Percentiles rank a stretch among this genome's conserved stretches.
Conservation (phyloP, 1,140 invertebrate genomes). For the Hyposmocoma kahamanoa region DNA sequence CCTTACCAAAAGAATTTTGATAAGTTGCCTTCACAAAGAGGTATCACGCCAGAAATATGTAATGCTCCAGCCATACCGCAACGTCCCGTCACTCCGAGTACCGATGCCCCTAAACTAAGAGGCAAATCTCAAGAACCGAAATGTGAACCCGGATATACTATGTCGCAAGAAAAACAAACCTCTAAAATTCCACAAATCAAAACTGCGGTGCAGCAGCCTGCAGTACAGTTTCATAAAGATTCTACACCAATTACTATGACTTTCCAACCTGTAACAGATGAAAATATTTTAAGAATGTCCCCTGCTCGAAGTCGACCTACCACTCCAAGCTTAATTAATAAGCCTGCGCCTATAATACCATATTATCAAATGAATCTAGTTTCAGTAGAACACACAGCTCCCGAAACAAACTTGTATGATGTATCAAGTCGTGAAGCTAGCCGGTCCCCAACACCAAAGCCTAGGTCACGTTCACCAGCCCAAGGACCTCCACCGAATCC, state of each 20-base stretch:
- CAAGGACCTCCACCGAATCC: conserved; percentile 77
- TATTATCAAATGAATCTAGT: conserved; percentile 80
- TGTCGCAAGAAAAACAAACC: conserved; percentile 12
- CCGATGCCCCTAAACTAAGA: conserved; percentile 36
- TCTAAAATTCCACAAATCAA: conserved; percentile 25
- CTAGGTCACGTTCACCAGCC: conserved; percentile 74
- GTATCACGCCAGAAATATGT: conserved; percentile 65
- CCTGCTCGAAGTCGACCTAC: conserved; percentile 68
- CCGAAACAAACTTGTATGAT: conserved; percentile 74
- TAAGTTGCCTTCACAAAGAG: conserved; percentile 70
- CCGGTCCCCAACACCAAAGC: conserved; percentile 75
- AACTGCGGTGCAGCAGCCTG: conserved; percentile 24
- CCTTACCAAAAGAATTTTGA: conserved; percentile 77
- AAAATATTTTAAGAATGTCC: conserved; percentile 58
- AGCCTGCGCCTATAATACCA: conserved; percentile 78
- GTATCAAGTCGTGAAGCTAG: conserved; percentile 73
- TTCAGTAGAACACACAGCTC: conserved; percentile 73
- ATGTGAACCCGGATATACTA: conserved; percentile 8
- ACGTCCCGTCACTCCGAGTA: conserved; percentile 44
- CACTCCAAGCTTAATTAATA: conserved; percentile 78
- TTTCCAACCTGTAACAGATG: conserved; percentile 77
- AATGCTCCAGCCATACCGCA: conserved; percentile 43
- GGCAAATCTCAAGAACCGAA: conserved; percentile 37
- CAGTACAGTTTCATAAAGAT: conserved; percentile 45
- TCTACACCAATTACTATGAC: conserved; percentile 60